Evolutionary conservation across 2,888 invertebrate genomes (phyloP).

Genomic region (Girardia tigrina): DNA sequence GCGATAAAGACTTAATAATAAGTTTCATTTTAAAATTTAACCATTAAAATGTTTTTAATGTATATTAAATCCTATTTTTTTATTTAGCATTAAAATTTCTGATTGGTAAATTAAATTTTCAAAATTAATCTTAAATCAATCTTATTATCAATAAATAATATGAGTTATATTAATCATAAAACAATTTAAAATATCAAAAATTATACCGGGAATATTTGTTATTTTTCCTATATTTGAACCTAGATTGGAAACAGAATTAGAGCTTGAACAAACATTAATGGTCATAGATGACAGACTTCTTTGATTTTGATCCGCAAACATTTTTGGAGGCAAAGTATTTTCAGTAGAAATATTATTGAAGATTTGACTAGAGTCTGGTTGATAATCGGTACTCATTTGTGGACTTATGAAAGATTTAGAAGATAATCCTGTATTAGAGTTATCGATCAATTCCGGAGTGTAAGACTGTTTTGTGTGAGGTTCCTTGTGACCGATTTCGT

Average conservation of each 20-base stretch:
- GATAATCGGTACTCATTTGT: background rate
- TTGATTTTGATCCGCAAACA: background rate
- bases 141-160: too few species aligned
- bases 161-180: too few species aligned
- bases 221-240: background rate
- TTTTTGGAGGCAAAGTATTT: background rate
- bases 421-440: background rate
- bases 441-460: background rate
- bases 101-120: too few species aligned
- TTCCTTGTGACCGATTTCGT: background rate
- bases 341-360: slow-evolving; percentile 5
- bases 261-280: background rate
- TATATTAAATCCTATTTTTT: too few species aligned
- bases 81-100: too few species aligned
- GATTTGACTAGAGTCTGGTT: background rate
- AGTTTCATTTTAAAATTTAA: too few species aligned
- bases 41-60: too few species aligned
- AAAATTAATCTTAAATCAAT: too few species aligned
- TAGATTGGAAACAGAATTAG: background rate
- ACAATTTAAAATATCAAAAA: background rate
- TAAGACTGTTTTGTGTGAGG: background rate
- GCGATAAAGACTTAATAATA: too few species aligned
- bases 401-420: background rate
- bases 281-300: background rate
- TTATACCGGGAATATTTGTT: background rate